Evolutionary conservation across 2,888 invertebrate species (phyloP), one percentile per base, ranked within the genome.

Genomic region (Troides oblongomaculatus): DNA sequence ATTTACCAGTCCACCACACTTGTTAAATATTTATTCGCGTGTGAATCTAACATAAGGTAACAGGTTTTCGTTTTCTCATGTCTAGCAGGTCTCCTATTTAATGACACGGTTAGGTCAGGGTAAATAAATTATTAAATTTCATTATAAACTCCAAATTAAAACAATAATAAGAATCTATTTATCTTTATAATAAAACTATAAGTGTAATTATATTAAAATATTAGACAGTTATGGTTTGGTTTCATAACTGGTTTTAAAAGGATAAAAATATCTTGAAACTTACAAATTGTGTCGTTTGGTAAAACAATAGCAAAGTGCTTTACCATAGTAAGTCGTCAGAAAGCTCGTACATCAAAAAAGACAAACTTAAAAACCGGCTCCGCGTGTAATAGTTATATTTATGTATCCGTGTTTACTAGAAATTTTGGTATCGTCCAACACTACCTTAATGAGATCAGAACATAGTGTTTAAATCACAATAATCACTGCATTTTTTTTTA

Each of bases 391-490:
- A 72, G 60, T 73, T 30, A 64, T 58, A 70, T 75, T 56, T 36
- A 66, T 75, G 77, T 77, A 70, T 71, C 46, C 66, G 71, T 69
- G 53, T 71, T 71, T 50, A 68, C 66, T 39, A 62, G 2, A 66
- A 61, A 70, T 71, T 69, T 18, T 30, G 8, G 63, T 53, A 46
- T 71, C 68, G 68, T 62, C 43, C 43, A 69, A 72, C 64, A 79
- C 80, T 81, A 84, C 82, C 83, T 87, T 80, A 64, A 70, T 78
- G 81, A 85, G 83, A 87, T 87, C 84, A 82, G 73, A 80, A 74
- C 78, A 85, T 81, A 79, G 81, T 83, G 76, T 81, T 80, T 71
- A 60, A 77, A 82, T 81, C 84, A 87, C 87, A 78, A 80, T 78
- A 74, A 81, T 82, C 86, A 88, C 86, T 84, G 78, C 84, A 87